These are phyloP conservation scores for Rhadinocentrus ornatus DNA, from an alignment of 2,797 vertebrate species.

Conservation along the genomic window DNA sequence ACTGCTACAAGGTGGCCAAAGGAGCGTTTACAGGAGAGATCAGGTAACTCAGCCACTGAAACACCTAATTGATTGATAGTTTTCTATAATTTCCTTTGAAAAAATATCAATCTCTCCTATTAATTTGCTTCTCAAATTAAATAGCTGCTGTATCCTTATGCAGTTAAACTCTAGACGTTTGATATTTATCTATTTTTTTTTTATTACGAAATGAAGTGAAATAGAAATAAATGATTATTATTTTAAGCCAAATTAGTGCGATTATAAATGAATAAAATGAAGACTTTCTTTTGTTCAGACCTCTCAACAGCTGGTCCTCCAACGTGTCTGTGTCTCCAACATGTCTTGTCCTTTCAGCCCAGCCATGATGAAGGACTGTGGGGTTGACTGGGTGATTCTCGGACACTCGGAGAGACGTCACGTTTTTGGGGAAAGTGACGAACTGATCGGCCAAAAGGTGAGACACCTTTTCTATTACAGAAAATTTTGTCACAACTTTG, in stretches of 20 bases:
- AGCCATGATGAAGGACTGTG: constrained; percentile 95
- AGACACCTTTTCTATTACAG: constrained; percentile 23
- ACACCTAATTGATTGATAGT: neutral
- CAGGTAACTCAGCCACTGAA: constrained; percentile 79
- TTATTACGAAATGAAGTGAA: neutral
- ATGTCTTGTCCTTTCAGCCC: constrained; percentile 79
- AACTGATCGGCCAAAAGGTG: constrained; percentile 92
- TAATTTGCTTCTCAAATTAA: no score
- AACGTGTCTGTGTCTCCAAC: neutral
- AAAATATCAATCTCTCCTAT: no score
- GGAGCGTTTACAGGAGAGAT: constrained; percentile 97
- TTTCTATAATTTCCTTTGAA: no score
- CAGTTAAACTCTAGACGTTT: neutral
- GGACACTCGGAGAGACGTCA: constrained; percentile 95
- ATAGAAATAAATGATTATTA: neutral
- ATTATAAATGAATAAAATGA: neutral
- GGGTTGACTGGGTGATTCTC: constrained; percentile 91
- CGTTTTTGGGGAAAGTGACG: constrained; percentile 93
- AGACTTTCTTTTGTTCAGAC: neutral
- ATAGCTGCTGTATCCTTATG: no score
- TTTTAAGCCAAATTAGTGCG: neutral
- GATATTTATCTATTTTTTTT: neutral
- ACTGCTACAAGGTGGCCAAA: constrained; percentile 93
- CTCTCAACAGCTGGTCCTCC: no score
- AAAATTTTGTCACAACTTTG: no score